phyloP scores from a whole-genome alignment of 2,888 invertebrate genomes.

The Chesias legatella region DNA sequence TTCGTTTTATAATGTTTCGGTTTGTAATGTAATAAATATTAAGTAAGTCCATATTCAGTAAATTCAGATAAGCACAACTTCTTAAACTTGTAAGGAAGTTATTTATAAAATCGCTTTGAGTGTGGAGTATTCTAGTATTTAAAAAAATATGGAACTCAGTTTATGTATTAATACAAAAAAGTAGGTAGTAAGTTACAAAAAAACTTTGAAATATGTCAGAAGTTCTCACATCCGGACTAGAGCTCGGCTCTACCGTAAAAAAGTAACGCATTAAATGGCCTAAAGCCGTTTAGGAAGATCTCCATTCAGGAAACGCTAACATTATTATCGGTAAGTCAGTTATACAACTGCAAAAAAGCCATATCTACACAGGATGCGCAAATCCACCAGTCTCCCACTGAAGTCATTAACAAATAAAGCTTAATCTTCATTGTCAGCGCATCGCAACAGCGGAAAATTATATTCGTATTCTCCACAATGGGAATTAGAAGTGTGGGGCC shows the following conservation, averaged over 20 bases:
- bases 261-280: conserved; percentile 5
- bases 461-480: conserved; percentile 62
- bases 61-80: no score
- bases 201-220: no score
- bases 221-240: conserved; percentile 3
- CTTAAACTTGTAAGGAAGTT: no score
- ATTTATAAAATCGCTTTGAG: no score
- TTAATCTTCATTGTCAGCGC: conserved; percentile 63
- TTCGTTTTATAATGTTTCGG: no score
- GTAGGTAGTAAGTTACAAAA: no score
- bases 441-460: conserved; percentile 68
- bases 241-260: conserved; percentile 1
- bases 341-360: conserved; percentile 37
- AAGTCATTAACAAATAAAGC: conserved; percentile 74
- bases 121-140: no score
- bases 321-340: conserved; percentile 31
- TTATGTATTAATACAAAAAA: no score
- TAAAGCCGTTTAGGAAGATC: conserved; percentile 18
- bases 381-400: conserved; percentile 41
- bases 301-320: conserved; percentile 21
- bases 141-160: no score
- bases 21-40: no score
- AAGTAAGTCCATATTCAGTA: no score
- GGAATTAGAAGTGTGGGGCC: conserved; percentile 71
- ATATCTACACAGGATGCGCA: conserved; percentile 47